phyloP scores from a whole-genome alignment of 2,113 vertebrate genomes.

The Perccottus glenii region DNA sequence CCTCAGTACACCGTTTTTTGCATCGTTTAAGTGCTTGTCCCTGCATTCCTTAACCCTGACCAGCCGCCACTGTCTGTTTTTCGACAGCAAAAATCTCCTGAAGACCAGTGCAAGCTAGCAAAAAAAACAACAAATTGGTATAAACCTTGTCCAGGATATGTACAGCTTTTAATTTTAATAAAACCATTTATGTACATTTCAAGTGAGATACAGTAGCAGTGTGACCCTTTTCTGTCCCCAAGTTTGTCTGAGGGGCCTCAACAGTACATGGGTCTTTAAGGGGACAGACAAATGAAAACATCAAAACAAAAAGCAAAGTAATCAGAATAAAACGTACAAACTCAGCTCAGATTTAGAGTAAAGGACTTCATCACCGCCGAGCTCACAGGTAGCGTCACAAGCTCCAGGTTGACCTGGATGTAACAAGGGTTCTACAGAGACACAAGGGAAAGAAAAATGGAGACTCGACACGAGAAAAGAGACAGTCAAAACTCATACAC shows the following conservation, averaged over 20 bases:
- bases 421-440: background rate
- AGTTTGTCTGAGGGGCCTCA: slow-evolving; percentile 29
- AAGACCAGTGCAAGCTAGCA: background rate
- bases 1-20: too few species aligned
- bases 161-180: slow-evolving; percentile 74
- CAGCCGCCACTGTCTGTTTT: rapidly evolving
- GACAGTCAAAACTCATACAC: slow-evolving; percentile 1
- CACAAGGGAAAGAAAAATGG: background rate
- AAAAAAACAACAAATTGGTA: background rate
- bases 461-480: background rate
- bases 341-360: slow-evolving; percentile 10
- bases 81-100: background rate
- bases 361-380: background rate
- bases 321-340: slow-evolving; percentile 7
- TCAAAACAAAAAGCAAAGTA: slow-evolving; percentile 22
- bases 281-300: background rate
- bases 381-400: slow-evolving; percentile 1
- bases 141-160: slow-evolving; percentile 31
- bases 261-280: slow-evolving; percentile 53
- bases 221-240: slow-evolving; percentile 40
- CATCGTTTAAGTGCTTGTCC: too few species aligned
- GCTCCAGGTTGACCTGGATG: background rate
- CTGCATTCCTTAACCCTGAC: background rate
- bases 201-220: slow-evolving; percentile 65
- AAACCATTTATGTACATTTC: slow-evolving; percentile 72